Base-by-base conservation (phyloP, 2,888 invertebrate genomes). In the Parelbella ahira region DNA sequence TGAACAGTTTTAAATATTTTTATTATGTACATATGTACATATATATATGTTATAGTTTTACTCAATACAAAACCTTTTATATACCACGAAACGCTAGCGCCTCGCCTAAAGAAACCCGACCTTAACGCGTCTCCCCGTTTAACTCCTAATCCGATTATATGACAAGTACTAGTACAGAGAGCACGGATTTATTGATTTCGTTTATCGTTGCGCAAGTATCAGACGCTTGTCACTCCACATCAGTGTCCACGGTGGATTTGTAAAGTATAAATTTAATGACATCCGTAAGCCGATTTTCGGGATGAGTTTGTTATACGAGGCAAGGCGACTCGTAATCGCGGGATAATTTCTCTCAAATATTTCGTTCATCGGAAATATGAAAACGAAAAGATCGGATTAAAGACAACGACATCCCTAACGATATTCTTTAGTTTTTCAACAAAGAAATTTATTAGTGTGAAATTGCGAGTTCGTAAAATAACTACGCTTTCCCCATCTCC, bases 61-160 rank as follows among this genome's bases (percentile, higher is more conserved):
- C n/a, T n/a, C n/a, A n/a, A n/a, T n/a, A n/a, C n/a, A n/a, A n/a
- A n/a, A n/a, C n/a, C n/a, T n/a, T n/a, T n/a, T n/a, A n/a, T n/a
- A n/a, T n/a, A n/a, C n/a, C n/a, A n/a, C n/a, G n/a, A n/a, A n/a
- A n/a, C n/a, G n/a, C n/a, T n/a, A n/a, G n/a, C n/a, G n/a, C n/a
- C n/a, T 2, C 6, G 11, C 27, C 3, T 8, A 6, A 1, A 1
- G 13, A 34, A 42, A 34, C 7, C 28, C 15, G 20, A 42, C 42
- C 34, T 42, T 42, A 42, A 36, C 11, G 0, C 11, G 11, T 42
- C 42, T 29, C 21, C 12, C 28, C 33, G 42, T 42, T 42, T 42
- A 42, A 28, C 42, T 62, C 61, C 58, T 84, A 84, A 84, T 83
- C 84, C 71, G 84, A 82, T 84, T 64, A 60, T 47, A 51, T 50